These are phyloP conservation scores for Myathropa florea DNA, from an alignment of 2,888 invertebrate genomes.

Conservation along the genomic window DNA sequence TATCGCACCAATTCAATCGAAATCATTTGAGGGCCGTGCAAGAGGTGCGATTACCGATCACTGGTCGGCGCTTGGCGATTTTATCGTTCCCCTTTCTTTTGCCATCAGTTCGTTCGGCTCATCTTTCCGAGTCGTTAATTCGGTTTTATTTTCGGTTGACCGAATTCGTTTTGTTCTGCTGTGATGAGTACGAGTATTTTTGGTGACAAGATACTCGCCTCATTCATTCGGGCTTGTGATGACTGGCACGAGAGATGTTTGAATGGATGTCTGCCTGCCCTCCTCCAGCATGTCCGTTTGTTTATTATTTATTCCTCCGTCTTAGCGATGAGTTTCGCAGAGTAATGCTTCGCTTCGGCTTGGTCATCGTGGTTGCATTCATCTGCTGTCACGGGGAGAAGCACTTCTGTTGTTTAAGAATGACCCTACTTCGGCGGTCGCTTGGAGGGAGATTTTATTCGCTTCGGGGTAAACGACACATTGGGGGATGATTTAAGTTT, in stretches of 20 bases:
- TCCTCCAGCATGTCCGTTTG: not conserved
- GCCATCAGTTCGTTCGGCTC: not conserved
- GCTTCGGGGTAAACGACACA: slow-evolving; percentile 34
- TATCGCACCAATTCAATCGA: slow-evolving; percentile 26
- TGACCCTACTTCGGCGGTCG: not conserved
- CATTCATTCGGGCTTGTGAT: slow-evolving; percentile 24
- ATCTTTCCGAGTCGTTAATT: slow-evolving; percentile 12
- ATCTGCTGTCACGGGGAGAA: slow-evolving; percentile 9
- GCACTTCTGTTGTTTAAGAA: not conserved
- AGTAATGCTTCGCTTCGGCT: not conserved
- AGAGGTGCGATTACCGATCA: slow-evolving; percentile 16
- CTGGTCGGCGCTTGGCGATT: not conserved
- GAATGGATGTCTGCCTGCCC: slow-evolving; percentile 2
- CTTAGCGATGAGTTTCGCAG: slow-evolving; percentile 8
- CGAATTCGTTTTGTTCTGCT: slow-evolving; percentile 32
- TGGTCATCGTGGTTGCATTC: slow-evolving; percentile 43
- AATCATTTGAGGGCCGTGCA: slow-evolving; percentile 4
- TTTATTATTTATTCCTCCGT: slow-evolving; percentile 9
- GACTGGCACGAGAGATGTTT: slow-evolving; percentile 1
- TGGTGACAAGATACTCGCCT: slow-evolving; percentile 3
- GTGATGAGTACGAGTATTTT: slow-evolving; percentile 13
- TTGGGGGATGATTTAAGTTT: slow-evolving; percentile 31
- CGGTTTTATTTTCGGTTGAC: slow-evolving; percentile 47
- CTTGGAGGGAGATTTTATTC: not conserved
- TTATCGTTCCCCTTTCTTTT: not conserved